Conservation (phyloP, 1,140 invertebrate genomes). For the Calliphora vicina region DNA sequence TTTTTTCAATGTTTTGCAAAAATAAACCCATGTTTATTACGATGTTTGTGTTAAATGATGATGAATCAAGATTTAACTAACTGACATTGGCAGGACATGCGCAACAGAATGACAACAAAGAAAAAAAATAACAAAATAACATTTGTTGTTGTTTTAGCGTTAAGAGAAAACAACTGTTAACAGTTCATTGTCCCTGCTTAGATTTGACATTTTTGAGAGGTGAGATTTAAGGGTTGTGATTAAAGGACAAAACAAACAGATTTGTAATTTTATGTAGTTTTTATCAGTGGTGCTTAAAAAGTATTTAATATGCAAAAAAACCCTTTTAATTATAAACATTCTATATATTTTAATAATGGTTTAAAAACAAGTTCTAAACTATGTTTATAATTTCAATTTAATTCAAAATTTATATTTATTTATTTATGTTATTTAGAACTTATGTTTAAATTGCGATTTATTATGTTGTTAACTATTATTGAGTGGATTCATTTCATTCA, state of each 20-base stretch:
- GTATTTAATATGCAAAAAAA: too few species aligned
- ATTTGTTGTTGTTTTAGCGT: not conserved
- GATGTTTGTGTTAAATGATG: not conserved
- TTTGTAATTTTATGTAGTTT: too few species aligned
- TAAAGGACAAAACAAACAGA: not conserved
- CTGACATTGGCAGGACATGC: constrained; percentile 18
- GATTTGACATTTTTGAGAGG: not conserved
- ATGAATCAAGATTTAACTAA: not conserved
- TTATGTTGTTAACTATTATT: too few species aligned
- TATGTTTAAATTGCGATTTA: too few species aligned
- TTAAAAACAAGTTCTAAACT: too few species aligned
- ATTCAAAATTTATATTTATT: too few species aligned
- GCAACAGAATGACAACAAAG: not conserved
- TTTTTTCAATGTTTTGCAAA: constrained; percentile 4
- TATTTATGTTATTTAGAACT: too few species aligned
- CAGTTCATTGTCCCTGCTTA: not conserved
- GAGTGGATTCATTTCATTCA: too few species aligned
- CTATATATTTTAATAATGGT: too few species aligned
- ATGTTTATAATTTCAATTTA: too few species aligned
- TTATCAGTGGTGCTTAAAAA: too few species aligned
- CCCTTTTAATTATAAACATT: too few species aligned
- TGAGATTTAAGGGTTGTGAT: not conserved
- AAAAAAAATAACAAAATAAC: not conserved
- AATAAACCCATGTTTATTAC: not conserved
- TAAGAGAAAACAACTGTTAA: not conserved